Evolutionary conservation across 1,140 invertebrate species (phyloP), one percentile per base, ranked within the genome.

Genomic region (Riptortus pedestris): DNA sequence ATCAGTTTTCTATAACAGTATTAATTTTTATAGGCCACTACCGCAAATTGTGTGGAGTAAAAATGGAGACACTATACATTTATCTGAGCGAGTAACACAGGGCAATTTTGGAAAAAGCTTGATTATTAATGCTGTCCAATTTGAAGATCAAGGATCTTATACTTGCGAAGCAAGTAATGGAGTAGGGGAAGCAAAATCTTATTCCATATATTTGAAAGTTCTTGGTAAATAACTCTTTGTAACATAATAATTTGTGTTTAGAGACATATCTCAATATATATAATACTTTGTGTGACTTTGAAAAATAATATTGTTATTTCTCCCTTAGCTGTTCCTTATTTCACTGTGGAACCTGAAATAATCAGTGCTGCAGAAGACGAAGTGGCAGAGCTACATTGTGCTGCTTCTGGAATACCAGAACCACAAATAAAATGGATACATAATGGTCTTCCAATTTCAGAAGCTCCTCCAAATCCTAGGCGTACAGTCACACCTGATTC

Each of bases 341-440:
- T 98, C 79, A 90, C 86, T 7, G 81, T 83, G n/a, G 90, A 95
- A 72, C 95, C 94, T 1, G 84, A 92, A 72, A 84, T 92, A 67
- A 80, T 88, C 52, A 91, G 91, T 70, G 86, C 86, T 3, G 91
- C 94, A 16, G 93, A 97, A 78, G 93, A 89, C 57, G 94, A 96
- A 73, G 88, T 83, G 11, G 87, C 89, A 0, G 82, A 84, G 67
- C 93, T 99, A 71, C 78, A 81, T 51, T 99, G 96, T 76, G 81
- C 85, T 64, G 96, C 96, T 0, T 83, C 79, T 9, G 96, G 94
- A 65, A 83, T 85, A 2, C 96, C 96, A 0, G 80, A 86, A 60
- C 96, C 96, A 0, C 81, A 88, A 66, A 93, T 97, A 58, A 85
- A 91, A 70, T 99, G 96, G 96, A 96, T 95, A 61, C 86, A 96